Conservation (phyloP, 2,797 vertebrate species). For the Enteromius fasciolatus region DNA sequence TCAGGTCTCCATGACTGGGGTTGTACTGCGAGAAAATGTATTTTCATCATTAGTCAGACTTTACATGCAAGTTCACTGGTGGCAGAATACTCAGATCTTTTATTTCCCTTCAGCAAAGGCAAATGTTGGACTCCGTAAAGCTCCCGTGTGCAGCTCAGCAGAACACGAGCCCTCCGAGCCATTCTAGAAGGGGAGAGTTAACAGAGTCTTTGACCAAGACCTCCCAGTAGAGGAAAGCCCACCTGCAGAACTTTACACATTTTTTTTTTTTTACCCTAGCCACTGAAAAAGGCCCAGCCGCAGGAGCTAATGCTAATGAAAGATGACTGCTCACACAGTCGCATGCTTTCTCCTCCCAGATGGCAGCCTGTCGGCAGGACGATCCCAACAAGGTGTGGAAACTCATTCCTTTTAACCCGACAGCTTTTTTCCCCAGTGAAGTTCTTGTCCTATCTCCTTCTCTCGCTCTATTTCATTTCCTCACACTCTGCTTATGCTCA, state of each 20-base stretch:
- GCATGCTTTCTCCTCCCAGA: slow-evolving; percentile 22
- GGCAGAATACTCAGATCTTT: background rate
- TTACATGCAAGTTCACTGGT: background rate
- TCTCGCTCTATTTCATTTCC: slow-evolving; percentile 10
- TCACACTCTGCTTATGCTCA: slow-evolving; percentile 8
- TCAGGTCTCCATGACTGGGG: slow-evolving; percentile 86
- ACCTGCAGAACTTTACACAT: slow-evolving; percentile 34
- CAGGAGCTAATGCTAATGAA: slow-evolving; percentile 41
- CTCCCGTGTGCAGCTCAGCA: slow-evolving; percentile 22
- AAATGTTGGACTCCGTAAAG: slow-evolving; percentile 12
- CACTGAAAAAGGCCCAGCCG: background rate
- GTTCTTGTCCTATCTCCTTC: slow-evolving; percentile 5
- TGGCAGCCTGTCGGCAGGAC: slow-evolving; percentile 53
- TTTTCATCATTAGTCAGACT: background rate
- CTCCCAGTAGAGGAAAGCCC: background rate
- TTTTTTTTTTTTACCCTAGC: slow-evolving; percentile 11
- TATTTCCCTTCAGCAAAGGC: slow-evolving; percentile 12
- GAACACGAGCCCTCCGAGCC: slow-evolving; percentile 27
- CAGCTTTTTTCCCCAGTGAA: slow-evolving; percentile 31
- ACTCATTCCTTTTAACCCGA: slow-evolving; percentile 20
- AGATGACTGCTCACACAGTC: slow-evolving; percentile 44
- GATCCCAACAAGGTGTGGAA: slow-evolving; percentile 26
- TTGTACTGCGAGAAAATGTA: slow-evolving; percentile 76
- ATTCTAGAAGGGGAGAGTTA: slow-evolving; percentile 23
- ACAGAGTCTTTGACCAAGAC: slow-evolving; percentile 30